Base-by-base conservation (phyloP, 2,797 vertebrate genomes). In the Tokudaia tokunoshimensis region DNA sequence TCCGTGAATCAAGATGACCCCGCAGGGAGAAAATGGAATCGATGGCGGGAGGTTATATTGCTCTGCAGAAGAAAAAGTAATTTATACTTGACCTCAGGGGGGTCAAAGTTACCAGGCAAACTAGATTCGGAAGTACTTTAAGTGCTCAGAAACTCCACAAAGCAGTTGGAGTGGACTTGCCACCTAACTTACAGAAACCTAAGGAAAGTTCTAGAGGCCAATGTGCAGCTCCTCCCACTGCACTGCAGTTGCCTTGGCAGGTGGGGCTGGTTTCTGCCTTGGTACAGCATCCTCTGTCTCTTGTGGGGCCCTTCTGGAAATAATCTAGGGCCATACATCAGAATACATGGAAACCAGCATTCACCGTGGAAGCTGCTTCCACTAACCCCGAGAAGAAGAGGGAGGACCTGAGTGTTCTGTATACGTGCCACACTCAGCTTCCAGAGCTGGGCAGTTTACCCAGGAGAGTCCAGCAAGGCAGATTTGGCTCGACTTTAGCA, bases 1-100 rank as follows among this genome's bases (percentile, higher is more conserved):
- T 92, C 79, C n/a, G 70, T 79, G 93, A 94, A 85, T 92, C 96
- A 90, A 37, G 89, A 84, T 55, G 92, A 85, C 83, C 61, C 79
- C 11, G 29, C 31, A 72, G 59, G 37, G 70, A 34, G 44, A 61
- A 55, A 67, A 57, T 9, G 8, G 59, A 41, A 82, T 67, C 22
- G 4, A 50, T 10, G 34, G 34, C 1, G 52, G 75, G 59, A 75
- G 89, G 72, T 72, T 84, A 6, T 8, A 9, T 37, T 31, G 72
- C 76, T 86, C 83, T 57, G 20, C 44, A 29, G 67, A 86, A 86
- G 76, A n/a, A 91, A 92, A 88, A 92, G 90, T 90, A 37, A 92
- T 79, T 94, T 85, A 14, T 44, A 14, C n/a, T 63, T 6, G 1
- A 84, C 93, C 55, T 83, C 34, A 2, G 24, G 76, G 44, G 52